phyloP scores from a whole-genome alignment of 1,140 invertebrate genomes.

The Orius insidiosus region DNA sequence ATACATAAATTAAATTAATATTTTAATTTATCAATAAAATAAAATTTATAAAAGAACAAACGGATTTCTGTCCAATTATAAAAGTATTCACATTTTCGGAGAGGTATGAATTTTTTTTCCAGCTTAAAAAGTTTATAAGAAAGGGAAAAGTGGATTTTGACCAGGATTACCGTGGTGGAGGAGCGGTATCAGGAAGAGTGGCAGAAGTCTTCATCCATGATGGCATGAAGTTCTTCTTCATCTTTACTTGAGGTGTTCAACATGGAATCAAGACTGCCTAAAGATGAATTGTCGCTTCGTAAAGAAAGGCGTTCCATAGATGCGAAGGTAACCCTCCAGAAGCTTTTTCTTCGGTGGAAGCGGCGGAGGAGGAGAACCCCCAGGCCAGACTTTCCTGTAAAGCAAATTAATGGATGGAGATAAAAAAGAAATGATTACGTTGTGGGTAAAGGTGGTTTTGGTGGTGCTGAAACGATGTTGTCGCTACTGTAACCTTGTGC shows the following conservation, averaged over 20 bases:
- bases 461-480: conserved; percentile 31
- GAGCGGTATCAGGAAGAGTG: conserved; percentile 6
- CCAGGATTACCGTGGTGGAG: conserved; percentile 10
- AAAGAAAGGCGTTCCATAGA: conserved; percentile 30
- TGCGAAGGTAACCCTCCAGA: conserved; percentile 25
- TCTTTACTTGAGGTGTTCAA: conserved; percentile 65
- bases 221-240: conserved; percentile 41
- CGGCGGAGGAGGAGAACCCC: conserved; percentile 47
- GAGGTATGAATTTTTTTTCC: neutral
- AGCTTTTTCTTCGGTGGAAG: conserved; percentile 54
- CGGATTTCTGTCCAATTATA: no score
- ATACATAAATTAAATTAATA: no score
- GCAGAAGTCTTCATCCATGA: conserved; percentile 34
- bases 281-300: conserved; percentile 43
- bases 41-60: no score
- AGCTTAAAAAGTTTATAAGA: neutral
- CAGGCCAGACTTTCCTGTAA: conserved; percentile 17
- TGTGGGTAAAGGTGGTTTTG: conserved; percentile 65
- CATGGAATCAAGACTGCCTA: conserved; percentile 67
- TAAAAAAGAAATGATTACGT: conserved; percentile 36
- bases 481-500: conserved; percentile 15
- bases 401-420: neutral
- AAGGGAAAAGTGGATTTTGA: no score
- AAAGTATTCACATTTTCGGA: no score
- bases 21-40: no score